These are phyloP conservation scores for Chrysemys picta DNA, from an alignment of 2,113 vertebrate species.

Conservation along the genomic window DNA sequence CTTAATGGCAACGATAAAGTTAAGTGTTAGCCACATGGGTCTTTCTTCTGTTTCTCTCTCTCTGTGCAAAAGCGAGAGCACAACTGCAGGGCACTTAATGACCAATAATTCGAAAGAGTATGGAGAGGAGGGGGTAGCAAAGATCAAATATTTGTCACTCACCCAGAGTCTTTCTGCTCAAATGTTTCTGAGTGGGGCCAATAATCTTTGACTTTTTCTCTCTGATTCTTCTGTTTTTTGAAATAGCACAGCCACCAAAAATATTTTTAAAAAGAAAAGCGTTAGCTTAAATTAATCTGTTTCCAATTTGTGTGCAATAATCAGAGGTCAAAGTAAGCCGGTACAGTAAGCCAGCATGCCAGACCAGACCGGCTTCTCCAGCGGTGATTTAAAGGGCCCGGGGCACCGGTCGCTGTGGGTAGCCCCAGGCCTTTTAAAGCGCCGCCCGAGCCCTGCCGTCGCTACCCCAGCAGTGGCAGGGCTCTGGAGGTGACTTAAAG, in stretches of 20 bases:
- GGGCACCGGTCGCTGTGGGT: too few relatives aligned
- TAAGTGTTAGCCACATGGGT: conserved; percentile 67
- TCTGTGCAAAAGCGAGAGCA: conserved; percentile 45
- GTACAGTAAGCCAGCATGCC: too few relatives aligned
- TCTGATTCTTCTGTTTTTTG: not conserved
- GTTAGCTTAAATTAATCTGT: not conserved
- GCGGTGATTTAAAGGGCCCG: too few relatives aligned
- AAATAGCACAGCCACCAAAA: not conserved
- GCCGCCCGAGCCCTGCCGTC: too few relatives aligned
- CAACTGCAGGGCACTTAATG: conserved; percentile 60
- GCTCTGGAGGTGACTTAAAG: too few relatives aligned
- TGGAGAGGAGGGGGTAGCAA: conserved; percentile 57
- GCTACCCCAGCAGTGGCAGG: too few relatives aligned
- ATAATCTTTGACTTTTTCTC: not conserved
- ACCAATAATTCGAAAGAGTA: conserved; percentile 65
- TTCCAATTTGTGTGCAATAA: not conserved
- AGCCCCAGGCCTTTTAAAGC: too few relatives aligned
- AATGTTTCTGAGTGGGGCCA: conserved; percentile 42
- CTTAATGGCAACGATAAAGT: conserved; percentile 75
- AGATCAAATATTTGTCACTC: conserved; percentile 73
- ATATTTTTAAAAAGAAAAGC: not conserved
- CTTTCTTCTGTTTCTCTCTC: conserved; percentile 46
- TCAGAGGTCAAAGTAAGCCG: too few relatives aligned
- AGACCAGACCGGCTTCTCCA: too few relatives aligned
- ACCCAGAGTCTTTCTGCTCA: conserved; percentile 47